A percentile compares a stretch with the other conserved stretches of the same genome.
Evolutionary conservation across 2,113 vertebrate genomes (phyloP).

Genomic region (Cephalopholis sonnerati): DNA sequence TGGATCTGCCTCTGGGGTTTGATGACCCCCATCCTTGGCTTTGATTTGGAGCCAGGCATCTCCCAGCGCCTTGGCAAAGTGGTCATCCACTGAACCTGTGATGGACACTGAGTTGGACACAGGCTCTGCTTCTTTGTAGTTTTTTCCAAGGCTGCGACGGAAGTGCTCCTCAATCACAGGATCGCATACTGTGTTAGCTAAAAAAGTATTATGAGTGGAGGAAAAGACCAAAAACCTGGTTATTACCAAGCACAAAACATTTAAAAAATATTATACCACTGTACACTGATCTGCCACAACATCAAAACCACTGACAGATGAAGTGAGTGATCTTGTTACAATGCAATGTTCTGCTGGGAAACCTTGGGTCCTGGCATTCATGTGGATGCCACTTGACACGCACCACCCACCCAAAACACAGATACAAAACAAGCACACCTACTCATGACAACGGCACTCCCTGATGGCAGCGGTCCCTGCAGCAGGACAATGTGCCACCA

Average conservation of each 20-base stretch:
- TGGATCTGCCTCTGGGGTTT: slow-evolving; percentile 81
- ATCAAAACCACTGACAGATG: no score
- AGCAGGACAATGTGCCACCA: no score
- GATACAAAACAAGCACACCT: no score
- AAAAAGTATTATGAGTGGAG: background rate
- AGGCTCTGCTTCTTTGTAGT: slow-evolving; percentile 95
- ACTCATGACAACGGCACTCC: no score
- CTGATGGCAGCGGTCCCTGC: no score
- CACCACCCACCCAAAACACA: no score
- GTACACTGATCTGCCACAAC: no score
- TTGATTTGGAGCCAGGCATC: slow-evolving; percentile 98
- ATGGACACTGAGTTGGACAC: slow-evolving; percentile 96
- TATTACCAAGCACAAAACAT: background rate
- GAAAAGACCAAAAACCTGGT: background rate
- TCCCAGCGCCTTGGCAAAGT: slow-evolving; percentile 98
- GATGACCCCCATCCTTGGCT: slow-evolving; percentile 88
- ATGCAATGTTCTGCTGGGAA: no score
- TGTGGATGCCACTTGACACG: no score
- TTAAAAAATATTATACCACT: background rate
- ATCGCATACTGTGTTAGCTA: slow-evolving; percentile 90
- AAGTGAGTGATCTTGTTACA: no score
- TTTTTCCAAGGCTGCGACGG: slow-evolving; percentile 97
- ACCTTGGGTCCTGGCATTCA: no score
- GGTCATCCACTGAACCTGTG: slow-evolving; percentile 97
- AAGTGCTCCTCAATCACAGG: slow-evolving; percentile 99